Evolutionary conservation across 2,888 invertebrate genomes (phyloP).

Genomic region (Villa cingulata): DNA sequence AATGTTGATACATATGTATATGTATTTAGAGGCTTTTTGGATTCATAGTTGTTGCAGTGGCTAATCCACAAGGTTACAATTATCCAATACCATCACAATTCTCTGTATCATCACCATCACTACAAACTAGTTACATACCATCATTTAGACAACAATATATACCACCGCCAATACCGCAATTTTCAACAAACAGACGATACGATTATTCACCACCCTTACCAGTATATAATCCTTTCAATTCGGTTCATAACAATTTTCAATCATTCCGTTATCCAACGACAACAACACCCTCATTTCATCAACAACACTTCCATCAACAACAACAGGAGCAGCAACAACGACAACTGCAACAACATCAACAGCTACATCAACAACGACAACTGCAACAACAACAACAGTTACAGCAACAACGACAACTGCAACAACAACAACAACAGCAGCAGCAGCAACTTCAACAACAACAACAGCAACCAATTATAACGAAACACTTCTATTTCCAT

Average conservation of each 20-base stretch:
- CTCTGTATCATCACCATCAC: neutral
- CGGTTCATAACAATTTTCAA: neutral
- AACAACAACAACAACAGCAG: neutral
- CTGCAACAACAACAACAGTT: too few relatives aligned
- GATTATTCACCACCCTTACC: neutral
- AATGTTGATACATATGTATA: too few relatives aligned
- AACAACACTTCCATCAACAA: too few relatives aligned
- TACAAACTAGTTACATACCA: neutral
- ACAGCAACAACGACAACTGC: neutral
- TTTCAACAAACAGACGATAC: neutral
- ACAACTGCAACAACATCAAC: too few relatives aligned
- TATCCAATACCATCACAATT: neutral
- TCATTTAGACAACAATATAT: neutral
- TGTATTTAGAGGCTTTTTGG: neutral
- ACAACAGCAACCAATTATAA: neutral
- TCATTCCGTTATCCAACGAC: neutral
- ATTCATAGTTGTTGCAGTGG: neutral
- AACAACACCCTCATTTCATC: neutral
- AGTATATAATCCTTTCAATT: neutral
- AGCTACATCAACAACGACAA: too few relatives aligned
- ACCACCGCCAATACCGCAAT: neutral
- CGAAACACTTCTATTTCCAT: slow-evolving; percentile 33
- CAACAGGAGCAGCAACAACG: too few relatives aligned
- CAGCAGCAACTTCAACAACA: too few relatives aligned
- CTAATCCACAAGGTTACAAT: neutral